A percentile compares a stretch with the other conserved stretches of the same genome.
These are phyloP conservation scores for Pomatorhinus ruficollis DNA, from an alignment of 2,113 vertebrate species.

Conservation along the genomic window DNA sequence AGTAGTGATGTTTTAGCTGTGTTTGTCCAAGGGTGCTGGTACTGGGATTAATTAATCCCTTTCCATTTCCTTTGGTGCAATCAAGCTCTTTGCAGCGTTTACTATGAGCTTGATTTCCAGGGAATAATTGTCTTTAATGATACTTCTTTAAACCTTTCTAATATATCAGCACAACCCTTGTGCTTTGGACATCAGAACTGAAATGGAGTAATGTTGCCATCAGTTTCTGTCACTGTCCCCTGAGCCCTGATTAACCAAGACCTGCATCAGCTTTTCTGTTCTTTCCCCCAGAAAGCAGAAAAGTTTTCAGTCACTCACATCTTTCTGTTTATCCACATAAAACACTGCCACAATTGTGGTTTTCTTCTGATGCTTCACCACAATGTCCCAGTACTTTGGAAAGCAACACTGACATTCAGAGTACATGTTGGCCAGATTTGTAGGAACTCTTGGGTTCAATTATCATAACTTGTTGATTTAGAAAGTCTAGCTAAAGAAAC, in stretches of 20 bases:
- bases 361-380: not conserved
- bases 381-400: not conserved
- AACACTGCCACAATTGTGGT: not conserved
- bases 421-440: not conserved
- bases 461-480: not conserved
- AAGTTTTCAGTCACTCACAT: not conserved
- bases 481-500: not conserved
- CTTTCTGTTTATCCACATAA: not conserved
- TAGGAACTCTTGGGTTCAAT: not conserved
- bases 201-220: not conserved
- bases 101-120: not conserved
- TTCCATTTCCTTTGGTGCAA: not conserved
- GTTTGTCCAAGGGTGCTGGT: not conserved
- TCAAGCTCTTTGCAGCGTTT: not conserved
- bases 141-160: not conserved
- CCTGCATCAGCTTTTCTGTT: conserved; percentile 16
- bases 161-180: not conserved
- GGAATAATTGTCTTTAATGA: not conserved
- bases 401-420: not conserved
- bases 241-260: not conserved
- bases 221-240: not conserved
- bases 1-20: not conserved
- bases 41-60: not conserved
- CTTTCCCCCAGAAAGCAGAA: not conserved
- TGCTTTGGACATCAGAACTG: not conserved